Percentiles rank a stretch among this genome's conserved stretches.
Conservation (phyloP, 2,888 invertebrate genomes). For the Cephus nigrinus region DNA sequence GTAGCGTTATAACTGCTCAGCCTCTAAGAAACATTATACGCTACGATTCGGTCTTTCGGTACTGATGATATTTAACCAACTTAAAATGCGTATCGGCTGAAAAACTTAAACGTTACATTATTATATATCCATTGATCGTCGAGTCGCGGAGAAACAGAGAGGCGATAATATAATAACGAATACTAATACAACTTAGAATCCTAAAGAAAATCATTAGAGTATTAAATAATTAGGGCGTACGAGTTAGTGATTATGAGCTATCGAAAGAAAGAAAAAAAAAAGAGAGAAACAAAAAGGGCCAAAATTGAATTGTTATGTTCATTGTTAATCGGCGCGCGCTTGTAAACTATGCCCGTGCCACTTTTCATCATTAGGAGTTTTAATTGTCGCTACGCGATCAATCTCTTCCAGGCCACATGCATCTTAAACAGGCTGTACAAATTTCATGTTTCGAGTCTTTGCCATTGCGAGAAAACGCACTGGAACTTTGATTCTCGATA, state of each 20-base stretch:
- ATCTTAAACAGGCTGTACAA: background rate
- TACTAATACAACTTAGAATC: constrained; percentile 43
- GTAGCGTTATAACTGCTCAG: background rate
- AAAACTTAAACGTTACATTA: background rate
- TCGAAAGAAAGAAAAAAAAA: background rate
- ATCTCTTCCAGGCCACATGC: background rate
- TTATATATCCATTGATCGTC: background rate
- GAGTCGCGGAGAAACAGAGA: constrained; percentile 1
- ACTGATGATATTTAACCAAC: background rate
- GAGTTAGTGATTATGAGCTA: background rate
- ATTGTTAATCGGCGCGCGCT: background rate
- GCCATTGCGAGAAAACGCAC: background rate
- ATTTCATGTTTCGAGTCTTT: background rate
- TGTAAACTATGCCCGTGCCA: background rate
- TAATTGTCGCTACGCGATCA: background rate
- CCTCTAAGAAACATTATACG: background rate
- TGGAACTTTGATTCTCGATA: background rate
- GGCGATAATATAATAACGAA: background rate
- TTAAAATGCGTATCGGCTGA: background rate
- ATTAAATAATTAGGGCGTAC: constrained; percentile 51
- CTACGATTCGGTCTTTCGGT: background rate
- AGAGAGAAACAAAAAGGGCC: constrained; percentile 27
- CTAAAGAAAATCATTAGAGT: constrained; percentile 46
- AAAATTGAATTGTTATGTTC: constrained; percentile 8
- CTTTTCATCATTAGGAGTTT: background rate